These are phyloP conservation scores for Drosophila baimaii DNA, from an alignment of 1,140 invertebrate species.

Conservation along the genomic window DNA sequence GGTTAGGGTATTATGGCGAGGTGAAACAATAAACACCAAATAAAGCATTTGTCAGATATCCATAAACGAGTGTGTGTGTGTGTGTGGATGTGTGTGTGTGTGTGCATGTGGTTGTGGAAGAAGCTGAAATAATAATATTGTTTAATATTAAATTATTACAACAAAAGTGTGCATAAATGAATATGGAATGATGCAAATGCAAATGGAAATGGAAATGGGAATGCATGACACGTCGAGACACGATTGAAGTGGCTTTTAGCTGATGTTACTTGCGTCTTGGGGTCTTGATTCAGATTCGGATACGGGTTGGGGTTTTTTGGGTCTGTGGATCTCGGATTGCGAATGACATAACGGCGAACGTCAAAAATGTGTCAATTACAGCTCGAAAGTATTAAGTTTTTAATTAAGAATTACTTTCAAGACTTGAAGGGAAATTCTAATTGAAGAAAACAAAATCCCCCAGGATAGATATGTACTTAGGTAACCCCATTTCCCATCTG, in stretches of 20 bases:
- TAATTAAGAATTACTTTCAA: not conserved
- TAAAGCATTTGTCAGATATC: constrained; percentile 75
- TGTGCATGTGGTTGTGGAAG: constrained; percentile 9
- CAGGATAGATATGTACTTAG: not conserved
- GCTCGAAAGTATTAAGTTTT: not conserved
- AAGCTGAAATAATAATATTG: constrained; percentile 66
- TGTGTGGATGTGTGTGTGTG: constrained; percentile 8
- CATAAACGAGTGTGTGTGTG: constrained; percentile 49
- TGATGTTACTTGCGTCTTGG: constrained; percentile 16
- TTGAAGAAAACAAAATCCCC: not conserved
- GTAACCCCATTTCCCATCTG: constrained; percentile 10
- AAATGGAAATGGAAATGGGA: constrained; percentile 45
- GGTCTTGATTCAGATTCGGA: constrained; percentile 14
- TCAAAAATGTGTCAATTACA: constrained; percentile 57
- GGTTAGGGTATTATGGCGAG: constrained; percentile 63
- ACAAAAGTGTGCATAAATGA: constrained; percentile 78
- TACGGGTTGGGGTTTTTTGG: constrained; percentile 27
- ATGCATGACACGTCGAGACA: constrained; percentile 71
- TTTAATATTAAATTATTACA: constrained; percentile 82
- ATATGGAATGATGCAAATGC: constrained; percentile 74
- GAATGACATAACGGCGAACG: constrained; percentile 54
- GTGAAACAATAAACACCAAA: constrained; percentile 80
- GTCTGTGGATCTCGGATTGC: constrained; percentile 36
- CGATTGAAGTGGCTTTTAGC: constrained; percentile 24
- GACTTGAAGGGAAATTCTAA: not conserved